Conservation (phyloP, 2,797 vertebrate genomes). For the Oreortyx pictus region DNA sequence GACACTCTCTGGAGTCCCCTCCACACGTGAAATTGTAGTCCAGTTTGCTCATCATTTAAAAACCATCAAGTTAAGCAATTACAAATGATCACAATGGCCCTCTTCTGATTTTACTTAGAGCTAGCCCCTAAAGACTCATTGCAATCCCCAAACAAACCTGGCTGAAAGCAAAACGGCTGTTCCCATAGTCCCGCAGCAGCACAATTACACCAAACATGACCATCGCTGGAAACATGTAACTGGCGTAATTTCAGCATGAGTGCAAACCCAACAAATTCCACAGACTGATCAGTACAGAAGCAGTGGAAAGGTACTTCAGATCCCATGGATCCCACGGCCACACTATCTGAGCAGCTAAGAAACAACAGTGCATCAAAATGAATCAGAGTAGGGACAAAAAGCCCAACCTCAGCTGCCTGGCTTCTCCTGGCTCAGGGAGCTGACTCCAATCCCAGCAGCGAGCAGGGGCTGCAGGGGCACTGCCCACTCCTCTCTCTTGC, state of each 20-base stretch:
- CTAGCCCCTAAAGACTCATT: neutral
- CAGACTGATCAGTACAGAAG: neutral
- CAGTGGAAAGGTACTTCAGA: neutral
- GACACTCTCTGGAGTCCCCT: neutral
- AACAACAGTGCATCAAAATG: constrained; percentile 25
- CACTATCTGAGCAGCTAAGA: neutral
- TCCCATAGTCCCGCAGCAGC: neutral
- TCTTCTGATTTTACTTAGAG: no score
- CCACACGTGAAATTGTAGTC: no score
- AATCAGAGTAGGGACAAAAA: constrained; percentile 49
- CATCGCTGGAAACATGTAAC: neutral
- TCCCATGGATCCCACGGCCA: neutral
- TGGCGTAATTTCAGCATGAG: neutral
- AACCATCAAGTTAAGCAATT: neutral
- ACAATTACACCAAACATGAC: neutral
- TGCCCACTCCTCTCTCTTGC: neutral
- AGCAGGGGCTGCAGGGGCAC: neutral
- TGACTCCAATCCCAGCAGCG: constrained; percentile 29
- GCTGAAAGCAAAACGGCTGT: neutral
- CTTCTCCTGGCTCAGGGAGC: constrained; percentile 47
- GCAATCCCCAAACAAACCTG: neutral
- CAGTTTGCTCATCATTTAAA: neutral
- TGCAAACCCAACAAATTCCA: neutral
- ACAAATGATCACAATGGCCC: neutral
- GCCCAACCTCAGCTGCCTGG: constrained; percentile 28